phyloP scores from a whole-genome alignment of 2,113 vertebrate genomes.

The Nycticryphes semicollaris region DNA sequence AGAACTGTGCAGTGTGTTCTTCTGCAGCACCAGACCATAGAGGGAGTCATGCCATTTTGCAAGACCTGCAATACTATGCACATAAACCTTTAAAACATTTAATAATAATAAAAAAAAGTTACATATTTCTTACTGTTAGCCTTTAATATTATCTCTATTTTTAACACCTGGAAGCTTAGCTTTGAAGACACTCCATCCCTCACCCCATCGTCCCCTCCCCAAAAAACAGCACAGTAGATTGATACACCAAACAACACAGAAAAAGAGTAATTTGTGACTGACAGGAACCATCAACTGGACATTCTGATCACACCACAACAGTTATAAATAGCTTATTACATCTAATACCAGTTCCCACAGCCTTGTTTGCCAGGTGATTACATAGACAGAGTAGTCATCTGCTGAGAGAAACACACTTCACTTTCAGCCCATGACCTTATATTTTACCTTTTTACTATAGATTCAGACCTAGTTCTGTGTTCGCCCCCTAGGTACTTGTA shows the following conservation, averaged over 20 bases:
- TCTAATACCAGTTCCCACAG: not conserved
- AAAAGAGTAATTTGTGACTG: not conserved
- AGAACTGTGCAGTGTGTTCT: not conserved
- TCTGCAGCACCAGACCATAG: not conserved
- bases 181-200: not conserved
- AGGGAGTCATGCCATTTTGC: not conserved
- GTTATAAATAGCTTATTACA: not conserved
- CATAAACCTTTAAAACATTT: not conserved
- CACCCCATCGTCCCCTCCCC: too few species aligned
- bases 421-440: not conserved
- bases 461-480: slow-evolving; percentile 8
- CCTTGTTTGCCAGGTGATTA: not conserved
- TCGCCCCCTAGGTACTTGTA: slow-evolving; percentile 38
- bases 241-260: not conserved
- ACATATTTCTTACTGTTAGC: accelerated
- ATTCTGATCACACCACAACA: not conserved
- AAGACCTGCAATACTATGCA: not conserved
- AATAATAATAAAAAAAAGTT: not conserved
- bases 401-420: not conserved
- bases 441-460: slow-evolving; percentile 25
- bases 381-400: not conserved
- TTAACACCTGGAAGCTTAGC: not conserved
- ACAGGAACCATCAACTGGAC: not conserved
- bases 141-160: not conserved
- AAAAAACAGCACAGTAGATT: not conserved